Percentiles rank a stretch among this genome's conserved stretches.
Conservation (phyloP, 2,113 vertebrate genomes). For the Ochotona curzoniae region DNA sequence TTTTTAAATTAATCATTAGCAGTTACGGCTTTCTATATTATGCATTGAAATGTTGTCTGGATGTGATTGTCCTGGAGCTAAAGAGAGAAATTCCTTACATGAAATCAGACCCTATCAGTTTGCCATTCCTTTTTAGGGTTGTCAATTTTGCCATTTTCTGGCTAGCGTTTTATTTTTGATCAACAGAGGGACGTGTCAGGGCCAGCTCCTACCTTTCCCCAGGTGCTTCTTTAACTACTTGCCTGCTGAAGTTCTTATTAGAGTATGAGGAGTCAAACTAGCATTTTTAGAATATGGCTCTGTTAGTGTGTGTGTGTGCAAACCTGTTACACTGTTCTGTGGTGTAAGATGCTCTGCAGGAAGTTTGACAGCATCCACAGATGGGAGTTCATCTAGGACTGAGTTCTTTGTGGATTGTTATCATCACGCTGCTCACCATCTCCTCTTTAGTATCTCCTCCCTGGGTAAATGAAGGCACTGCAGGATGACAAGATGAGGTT, state of each 20-base stretch:
- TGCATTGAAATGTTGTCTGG: constrained; percentile 10
- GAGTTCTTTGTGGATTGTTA: background rate
- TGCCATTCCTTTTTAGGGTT: background rate
- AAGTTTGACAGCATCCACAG: background rate
- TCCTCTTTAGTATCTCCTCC: background rate
- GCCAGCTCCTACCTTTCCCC: background rate
- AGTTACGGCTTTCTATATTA: background rate
- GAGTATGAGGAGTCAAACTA: background rate
- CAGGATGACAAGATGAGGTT: background rate
- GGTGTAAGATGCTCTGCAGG: background rate
- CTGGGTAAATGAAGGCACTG: background rate
- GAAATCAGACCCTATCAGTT: background rate
- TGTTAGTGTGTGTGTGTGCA: background rate
- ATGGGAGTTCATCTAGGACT: background rate
- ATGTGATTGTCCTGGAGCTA: background rate
- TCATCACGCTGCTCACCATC: background rate
- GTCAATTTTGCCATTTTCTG: background rate
- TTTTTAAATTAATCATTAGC: background rate
- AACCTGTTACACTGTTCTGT: background rate
- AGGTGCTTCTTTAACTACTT: background rate
- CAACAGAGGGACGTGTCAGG: background rate
- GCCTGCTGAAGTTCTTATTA: background rate
- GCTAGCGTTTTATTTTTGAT: constrained; percentile 14
- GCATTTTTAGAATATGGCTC: background rate
- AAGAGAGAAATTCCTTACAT: constrained; percentile 25